Conservation (phyloP, 2,888 invertebrate species). For the Pandemis cinnamomeana region DNA sequence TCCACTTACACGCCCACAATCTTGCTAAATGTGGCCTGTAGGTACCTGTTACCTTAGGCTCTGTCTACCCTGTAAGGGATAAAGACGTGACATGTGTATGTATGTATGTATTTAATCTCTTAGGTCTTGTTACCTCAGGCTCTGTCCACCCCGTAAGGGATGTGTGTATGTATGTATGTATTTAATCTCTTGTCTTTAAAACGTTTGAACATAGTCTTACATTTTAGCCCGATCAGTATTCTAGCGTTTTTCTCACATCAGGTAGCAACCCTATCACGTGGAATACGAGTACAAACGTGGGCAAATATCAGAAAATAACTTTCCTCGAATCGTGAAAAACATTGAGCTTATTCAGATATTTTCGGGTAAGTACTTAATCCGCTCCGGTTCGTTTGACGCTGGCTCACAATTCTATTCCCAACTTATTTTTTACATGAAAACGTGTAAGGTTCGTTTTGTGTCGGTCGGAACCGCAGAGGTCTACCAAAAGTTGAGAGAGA, state of each 20-base stretch:
- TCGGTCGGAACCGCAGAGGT: background rate
- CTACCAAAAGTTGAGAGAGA: background rate
- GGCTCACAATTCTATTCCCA: background rate
- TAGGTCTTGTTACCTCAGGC: no score
- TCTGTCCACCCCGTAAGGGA: no score
- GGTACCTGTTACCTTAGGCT: no score
- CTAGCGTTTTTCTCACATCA: background rate
- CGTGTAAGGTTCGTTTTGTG: background rate
- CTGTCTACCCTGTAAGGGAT: no score
- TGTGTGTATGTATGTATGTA: no score
- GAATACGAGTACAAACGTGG: background rate
- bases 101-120: no score
- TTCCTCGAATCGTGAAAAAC: background rate
- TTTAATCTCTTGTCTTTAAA: no score
- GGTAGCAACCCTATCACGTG: background rate
- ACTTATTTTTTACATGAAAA: background rate
- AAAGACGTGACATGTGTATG: no score
- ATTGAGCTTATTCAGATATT: background rate
- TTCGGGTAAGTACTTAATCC: constrained; percentile 2
- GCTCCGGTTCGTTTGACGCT: background rate
- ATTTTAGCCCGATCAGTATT: background rate
- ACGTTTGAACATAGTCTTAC: no score
- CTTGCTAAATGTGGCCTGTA: no score
- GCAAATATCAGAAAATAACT: background rate
- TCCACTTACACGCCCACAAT: no score